Base-by-base conservation (phyloP, 2,888 invertebrate genomes). In the Noctua comes region DNA sequence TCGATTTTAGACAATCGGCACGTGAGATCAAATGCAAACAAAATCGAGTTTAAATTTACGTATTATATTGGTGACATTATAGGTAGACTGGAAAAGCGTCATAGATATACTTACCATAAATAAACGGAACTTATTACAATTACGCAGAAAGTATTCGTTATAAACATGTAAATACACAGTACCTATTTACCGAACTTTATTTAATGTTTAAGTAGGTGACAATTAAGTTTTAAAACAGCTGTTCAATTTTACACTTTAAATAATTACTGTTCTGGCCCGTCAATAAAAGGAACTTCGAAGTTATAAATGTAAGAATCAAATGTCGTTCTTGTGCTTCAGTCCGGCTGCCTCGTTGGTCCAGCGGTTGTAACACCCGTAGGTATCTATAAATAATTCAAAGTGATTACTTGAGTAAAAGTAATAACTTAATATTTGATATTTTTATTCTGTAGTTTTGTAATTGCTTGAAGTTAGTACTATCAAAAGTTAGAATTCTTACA, bases 221-320 rank as follows among this genome's bases (percentile, higher is more conserved):
- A 54, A 46, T 27, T 21, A 16, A 54, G 36, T 54, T 78, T 65
- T 10, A 46, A 77, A 78, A 65, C 76, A 79, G n/a, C 79, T 77
- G 79, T 54, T 36, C n/a, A 79, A 77, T 64, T 40, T 77, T 18
- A 27, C 40, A 48, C 11, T 13, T 27, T 13, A 11, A n/a, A 46
- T 21, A 46, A 24, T 77, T 40, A 40, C 11, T 13, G 8, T 24
- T 2, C 6, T 64, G 31, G 21, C 21, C 18, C 24, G 18, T 43
- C 21, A 46, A 74, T 8, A 74, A 46, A 59, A 18, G n/a, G 18
- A 43, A 43, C 16, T 48, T 48, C 27, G 59, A 36, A 46, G 10
- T 57, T 27, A n/a, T 76, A 40, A 36, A 24, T 0, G 7, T 27
- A 66, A 72, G 43, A 46, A 66, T 24, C 43, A 31, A 43, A n/a